A percentile compares a stretch with the other conserved stretches of the same genome.
phyloP scores from a whole-genome alignment of 2,888 invertebrate species.

The Chalcosyrphus nemorum region DNA sequence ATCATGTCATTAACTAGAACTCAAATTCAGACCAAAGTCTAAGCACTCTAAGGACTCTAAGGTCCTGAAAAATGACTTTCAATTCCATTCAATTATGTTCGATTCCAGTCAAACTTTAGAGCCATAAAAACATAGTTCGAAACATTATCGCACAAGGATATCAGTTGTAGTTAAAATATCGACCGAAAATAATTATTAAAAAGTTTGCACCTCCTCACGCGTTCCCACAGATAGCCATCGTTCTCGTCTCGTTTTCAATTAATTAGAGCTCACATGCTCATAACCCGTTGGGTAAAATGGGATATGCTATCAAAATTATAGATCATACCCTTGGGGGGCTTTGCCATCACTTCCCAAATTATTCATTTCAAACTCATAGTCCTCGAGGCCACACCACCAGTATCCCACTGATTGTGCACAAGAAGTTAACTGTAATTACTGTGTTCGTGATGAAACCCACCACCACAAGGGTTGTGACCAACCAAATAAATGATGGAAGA shows the following conservation, averaged over 20 bases:
- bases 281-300: conserved; percentile 13
- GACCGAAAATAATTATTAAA: not conserved
- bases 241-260: conserved; percentile 48
- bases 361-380: conserved; percentile 37
- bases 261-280: conserved; percentile 62
- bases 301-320: conserved; percentile 64
- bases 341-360: conserved; percentile 34
- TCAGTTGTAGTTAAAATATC: not conserved
- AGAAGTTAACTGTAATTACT: conserved; percentile 41
- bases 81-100: too few species aligned
- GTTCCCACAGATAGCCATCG: not conserved
- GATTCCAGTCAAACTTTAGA: too few species aligned
- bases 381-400: not conserved
- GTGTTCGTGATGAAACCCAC: conserved; percentile 33
- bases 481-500: conserved; percentile 63
- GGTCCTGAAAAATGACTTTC: too few species aligned
- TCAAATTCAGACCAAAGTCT: too few species aligned
- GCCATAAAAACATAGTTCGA: too few species aligned
- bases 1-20: too few species aligned
- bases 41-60: too few species aligned
- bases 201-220: not conserved
- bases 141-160: not conserved
- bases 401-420: conserved; percentile 15
- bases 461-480: conserved; percentile 35
- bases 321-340: conserved; percentile 68